These are phyloP conservation scores for Patella vulgata DNA, from an alignment of 1,140 invertebrate species.

Conservation along the genomic window DNA sequence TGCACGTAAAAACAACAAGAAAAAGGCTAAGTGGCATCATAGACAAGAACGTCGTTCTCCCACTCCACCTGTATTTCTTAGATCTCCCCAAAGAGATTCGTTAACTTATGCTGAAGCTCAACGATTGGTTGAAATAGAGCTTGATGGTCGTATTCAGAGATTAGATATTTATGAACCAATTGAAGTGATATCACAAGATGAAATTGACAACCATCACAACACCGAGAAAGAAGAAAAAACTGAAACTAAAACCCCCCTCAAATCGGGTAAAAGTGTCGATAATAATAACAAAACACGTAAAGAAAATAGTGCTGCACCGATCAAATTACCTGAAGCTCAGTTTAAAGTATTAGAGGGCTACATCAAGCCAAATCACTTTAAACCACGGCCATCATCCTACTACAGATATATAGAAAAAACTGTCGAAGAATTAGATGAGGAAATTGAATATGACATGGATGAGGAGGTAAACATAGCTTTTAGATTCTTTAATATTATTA, in stretches of 20 bases:
- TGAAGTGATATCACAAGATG: slow-evolving; percentile 66
- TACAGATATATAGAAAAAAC: slow-evolving; percentile 92
- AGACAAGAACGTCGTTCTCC: slow-evolving; percentile 58
- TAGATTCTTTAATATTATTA: too few relatives aligned
- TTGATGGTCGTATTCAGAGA: slow-evolving; percentile 74
- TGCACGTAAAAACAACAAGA: slow-evolving; percentile 44
- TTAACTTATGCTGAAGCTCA: slow-evolving; percentile 82
- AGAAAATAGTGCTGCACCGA: slow-evolving; percentile 40
- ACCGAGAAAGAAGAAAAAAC: slow-evolving; percentile 64
- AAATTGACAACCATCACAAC: slow-evolving; percentile 64
- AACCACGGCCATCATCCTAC: slow-evolving; percentile 82
- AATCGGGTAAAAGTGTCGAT: slow-evolving; percentile 42
- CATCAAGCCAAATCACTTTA: slow-evolving; percentile 79
- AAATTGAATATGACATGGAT: slow-evolving; percentile 97
- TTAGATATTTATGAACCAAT: slow-evolving; percentile 70
- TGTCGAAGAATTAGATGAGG: slow-evolving; percentile 91
- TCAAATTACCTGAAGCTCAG: slow-evolving; percentile 81
- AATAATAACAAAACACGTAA: slow-evolving; percentile 52
- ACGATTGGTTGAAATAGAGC: slow-evolving; percentile 84
- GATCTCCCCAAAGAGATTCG: slow-evolving; percentile 58
- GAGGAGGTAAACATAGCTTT: slow-evolving; percentile 76
- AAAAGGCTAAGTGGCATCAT: slow-evolving; percentile 55
- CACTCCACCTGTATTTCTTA: slow-evolving; percentile 63
- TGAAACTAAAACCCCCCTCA: slow-evolving; percentile 53
- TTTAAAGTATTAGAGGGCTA: slow-evolving; percentile 83